Percentiles rank a stretch among this genome's conserved stretches.
These are phyloP conservation scores for Danio tinwini DNA, from an alignment of 2,797 vertebrate genomes.

Conservation along the genomic window DNA sequence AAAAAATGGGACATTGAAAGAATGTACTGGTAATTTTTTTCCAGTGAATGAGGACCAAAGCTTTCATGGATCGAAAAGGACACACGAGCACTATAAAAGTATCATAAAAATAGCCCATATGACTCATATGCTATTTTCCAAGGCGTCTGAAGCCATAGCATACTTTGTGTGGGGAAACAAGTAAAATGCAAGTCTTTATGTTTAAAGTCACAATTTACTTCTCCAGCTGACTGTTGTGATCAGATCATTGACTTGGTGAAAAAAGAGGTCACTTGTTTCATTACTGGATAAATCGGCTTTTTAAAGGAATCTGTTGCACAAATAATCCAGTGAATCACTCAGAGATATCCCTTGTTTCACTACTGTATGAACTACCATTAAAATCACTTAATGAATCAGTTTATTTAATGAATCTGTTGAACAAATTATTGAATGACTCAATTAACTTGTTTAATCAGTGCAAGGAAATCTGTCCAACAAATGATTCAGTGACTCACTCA, in stretches of 20 bases:
- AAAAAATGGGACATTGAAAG: neutral
- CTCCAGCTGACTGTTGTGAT: neutral
- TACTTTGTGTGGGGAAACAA: neutral
- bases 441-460: no score
- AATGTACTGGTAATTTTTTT: neutral
- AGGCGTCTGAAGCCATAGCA: neutral
- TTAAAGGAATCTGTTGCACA: neutral
- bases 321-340: no score
- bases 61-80: neutral
- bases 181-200: neutral
- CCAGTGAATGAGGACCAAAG: neutral
- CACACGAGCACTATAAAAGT: neutral
- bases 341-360: no score
- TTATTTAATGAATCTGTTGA: no score
- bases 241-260: neutral
- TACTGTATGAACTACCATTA: no score
- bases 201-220: neutral
- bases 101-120: neutral
- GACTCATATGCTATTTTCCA: neutral
- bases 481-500: no score
- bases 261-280: no score
- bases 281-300: no score
- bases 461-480: no score
- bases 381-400: no score
- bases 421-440: no score